Percentiles rank a stretch among this genome's conserved stretches.
These are phyloP conservation scores for Drymodes brunneopygia DNA, from an alignment of 2,113 vertebrate species.

Conservation along the genomic window DNA sequence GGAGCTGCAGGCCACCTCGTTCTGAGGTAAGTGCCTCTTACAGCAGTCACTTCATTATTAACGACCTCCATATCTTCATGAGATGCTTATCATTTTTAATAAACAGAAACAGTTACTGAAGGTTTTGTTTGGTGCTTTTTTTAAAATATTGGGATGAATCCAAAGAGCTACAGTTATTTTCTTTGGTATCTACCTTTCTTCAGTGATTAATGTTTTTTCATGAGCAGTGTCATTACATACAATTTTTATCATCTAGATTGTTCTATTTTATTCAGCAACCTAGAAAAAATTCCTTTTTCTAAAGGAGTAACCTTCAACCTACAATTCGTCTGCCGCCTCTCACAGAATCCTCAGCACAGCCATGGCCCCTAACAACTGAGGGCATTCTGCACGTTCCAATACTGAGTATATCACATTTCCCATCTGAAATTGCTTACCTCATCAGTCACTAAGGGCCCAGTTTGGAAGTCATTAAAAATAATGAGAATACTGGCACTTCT, in stretches of 20 bases:
- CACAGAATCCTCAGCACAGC: background rate
- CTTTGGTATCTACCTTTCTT: background rate
- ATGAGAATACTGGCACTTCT: slow-evolving; percentile 33
- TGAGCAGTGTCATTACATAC: background rate
- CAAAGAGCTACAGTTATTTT: background rate
- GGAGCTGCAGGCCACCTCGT: background rate
- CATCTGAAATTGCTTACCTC: slow-evolving; percentile 18
- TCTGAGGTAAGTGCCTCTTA: background rate
- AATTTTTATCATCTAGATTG: background rate
- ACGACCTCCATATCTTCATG: background rate
- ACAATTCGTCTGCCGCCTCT: background rate
- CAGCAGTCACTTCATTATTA: background rate
- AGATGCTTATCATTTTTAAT: slow-evolving; percentile 36
- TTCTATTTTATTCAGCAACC: background rate
- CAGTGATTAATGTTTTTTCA: background rate
- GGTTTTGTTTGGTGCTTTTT: background rate
- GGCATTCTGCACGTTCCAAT: background rate
- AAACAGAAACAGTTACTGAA: background rate
- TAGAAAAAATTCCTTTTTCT: background rate
- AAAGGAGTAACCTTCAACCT: background rate
- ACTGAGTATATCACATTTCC: background rate
- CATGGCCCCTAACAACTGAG: background rate
- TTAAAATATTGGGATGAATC: background rate
- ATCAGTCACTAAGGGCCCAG: background rate
- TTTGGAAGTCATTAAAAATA: slow-evolving; percentile 46